Evolutionary conservation across 2,113 vertebrate species (phyloP).

Genomic region (Illadopsis cleaveri): DNA sequence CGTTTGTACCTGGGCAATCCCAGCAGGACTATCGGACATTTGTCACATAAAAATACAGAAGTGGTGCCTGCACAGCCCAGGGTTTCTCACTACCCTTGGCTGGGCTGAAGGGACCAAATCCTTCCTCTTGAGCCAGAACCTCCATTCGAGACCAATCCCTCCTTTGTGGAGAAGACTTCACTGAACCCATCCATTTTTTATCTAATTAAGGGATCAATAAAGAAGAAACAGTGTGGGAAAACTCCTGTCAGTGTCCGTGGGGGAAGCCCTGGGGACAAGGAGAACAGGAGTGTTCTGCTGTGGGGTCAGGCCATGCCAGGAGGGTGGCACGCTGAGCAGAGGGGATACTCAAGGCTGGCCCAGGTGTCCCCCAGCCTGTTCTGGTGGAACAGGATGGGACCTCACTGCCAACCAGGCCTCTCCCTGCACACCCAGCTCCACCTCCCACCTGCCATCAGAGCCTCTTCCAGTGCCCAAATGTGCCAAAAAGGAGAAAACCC

Average conservation of each 20-base stretch:
- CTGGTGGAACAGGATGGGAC: neutral
- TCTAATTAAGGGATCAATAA: neutral
- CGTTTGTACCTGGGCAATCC: neutral
- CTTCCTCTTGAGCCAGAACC: neutral
- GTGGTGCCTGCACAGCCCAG: neutral
- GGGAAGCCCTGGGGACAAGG: neutral
- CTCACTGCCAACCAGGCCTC: neutral
- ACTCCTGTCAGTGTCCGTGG: accelerated
- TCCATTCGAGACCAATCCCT: accelerated
- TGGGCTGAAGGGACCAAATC: neutral
- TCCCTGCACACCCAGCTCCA: neutral
- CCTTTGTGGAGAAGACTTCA: neutral
- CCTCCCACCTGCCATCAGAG: neutral
- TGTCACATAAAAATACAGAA: neutral
- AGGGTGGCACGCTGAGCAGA: neutral
- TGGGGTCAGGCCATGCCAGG: accelerated
- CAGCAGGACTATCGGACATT: neutral
- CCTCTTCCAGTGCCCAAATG: accelerated
- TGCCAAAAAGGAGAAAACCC: neutral
- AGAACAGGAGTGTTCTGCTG: neutral
- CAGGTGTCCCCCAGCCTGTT: neutral
- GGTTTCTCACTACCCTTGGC: neutral
- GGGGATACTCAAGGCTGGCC: neutral
- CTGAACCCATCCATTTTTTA: neutral
- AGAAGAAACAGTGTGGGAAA: neutral